Percentiles rank a stretch among this genome's conserved stretches.
These are phyloP conservation scores for Arremon aurantiirostris DNA, from an alignment of 2,797 vertebrate species.

Conservation along the genomic window DNA sequence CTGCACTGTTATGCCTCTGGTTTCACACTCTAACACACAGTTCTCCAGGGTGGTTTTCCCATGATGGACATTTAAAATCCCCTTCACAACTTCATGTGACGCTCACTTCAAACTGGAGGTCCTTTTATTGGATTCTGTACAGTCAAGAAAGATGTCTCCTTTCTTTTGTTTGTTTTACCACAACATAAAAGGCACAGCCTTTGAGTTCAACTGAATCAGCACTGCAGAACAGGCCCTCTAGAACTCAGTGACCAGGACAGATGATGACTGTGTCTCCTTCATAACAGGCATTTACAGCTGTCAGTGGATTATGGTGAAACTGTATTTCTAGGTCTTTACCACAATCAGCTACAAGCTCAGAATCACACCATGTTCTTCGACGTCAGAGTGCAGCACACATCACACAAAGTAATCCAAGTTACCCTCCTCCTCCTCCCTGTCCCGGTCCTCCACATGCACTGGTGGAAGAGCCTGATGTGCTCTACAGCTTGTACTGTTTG, in stretches of 20 bases:
- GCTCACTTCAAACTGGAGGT: slow-evolving; percentile 88
- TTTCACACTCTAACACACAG: slow-evolving; percentile 88
- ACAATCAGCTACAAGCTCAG: not conserved
- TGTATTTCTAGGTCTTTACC: slow-evolving; percentile 13
- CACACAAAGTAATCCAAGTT: slow-evolving; percentile 92
- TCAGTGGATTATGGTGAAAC: slow-evolving; percentile 82
- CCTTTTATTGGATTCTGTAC: slow-evolving; percentile 76
- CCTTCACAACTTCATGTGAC: slow-evolving; percentile 87
- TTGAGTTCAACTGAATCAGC: slow-evolving; percentile 80
- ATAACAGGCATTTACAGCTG: slow-evolving; percentile 78
- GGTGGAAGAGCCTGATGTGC: slow-evolving; percentile 89
- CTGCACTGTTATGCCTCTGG: slow-evolving; percentile 83
- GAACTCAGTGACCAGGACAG: slow-evolving; percentile 80
- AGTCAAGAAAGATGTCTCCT: slow-evolving; percentile 86
- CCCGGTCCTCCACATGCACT: slow-evolving; percentile 89
- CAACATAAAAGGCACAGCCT: slow-evolving; percentile 72
- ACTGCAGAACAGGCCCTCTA: slow-evolving; percentile 78
- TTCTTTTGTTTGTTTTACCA: slow-evolving; percentile 72
- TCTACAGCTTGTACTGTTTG: slow-evolving; percentile 86
- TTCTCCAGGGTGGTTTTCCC: slow-evolving; percentile 85
- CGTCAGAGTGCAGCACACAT: slow-evolving; percentile 75
- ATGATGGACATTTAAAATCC: slow-evolving; percentile 84
- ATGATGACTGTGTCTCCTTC: slow-evolving; percentile 81
- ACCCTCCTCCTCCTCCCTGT: slow-evolving; percentile 88
- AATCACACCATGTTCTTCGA: not conserved